Evolutionary conservation across 2,888 invertebrate species (phyloP).

Genomic region (Hemicrepidius hirtus): DNA sequence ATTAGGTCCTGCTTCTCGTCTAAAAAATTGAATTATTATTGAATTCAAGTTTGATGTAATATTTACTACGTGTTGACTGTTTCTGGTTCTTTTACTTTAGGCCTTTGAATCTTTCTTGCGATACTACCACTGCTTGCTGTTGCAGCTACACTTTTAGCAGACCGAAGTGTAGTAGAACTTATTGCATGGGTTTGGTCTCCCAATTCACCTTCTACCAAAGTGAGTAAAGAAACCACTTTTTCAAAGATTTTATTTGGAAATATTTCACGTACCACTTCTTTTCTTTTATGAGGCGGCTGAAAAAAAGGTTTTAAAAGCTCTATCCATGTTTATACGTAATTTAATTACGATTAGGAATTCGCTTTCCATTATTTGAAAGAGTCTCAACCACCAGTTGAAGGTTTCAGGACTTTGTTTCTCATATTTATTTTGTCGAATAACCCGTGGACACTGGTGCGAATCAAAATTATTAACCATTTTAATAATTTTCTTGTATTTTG

Average conservation of each 20-base stretch:
- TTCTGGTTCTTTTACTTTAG: too few relatives aligned
- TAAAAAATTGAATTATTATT: too few relatives aligned
- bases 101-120: too few relatives aligned
- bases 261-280: slow-evolving; percentile 34
- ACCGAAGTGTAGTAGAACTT: not conserved
- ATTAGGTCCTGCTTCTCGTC: slow-evolving; percentile 50
- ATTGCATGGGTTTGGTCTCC: not conserved
- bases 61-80: too few relatives aligned
- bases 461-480: slow-evolving; percentile 3
- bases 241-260: slow-evolving; percentile 37
- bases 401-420: slow-evolving; percentile 59
- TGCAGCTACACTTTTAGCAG: not conserved
- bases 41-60: too few relatives aligned
- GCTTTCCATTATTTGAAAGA: slow-evolving; percentile 64
- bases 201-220: not conserved
- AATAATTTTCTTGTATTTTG: not conserved
- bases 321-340: too few relatives aligned
- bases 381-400: slow-evolving; percentile 64
- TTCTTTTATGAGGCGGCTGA: slow-evolving; percentile 34
- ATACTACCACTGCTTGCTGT: not conserved
- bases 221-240: slow-evolving; percentile 24
- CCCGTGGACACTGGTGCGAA: slow-evolving; percentile 51
- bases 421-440: slow-evolving; percentile 57
- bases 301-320: not conserved
- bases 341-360: slow-evolving; percentile 62